phyloP scores from a whole-genome alignment of 1,140 invertebrate species.

The Drosophila fuyamai region DNA sequence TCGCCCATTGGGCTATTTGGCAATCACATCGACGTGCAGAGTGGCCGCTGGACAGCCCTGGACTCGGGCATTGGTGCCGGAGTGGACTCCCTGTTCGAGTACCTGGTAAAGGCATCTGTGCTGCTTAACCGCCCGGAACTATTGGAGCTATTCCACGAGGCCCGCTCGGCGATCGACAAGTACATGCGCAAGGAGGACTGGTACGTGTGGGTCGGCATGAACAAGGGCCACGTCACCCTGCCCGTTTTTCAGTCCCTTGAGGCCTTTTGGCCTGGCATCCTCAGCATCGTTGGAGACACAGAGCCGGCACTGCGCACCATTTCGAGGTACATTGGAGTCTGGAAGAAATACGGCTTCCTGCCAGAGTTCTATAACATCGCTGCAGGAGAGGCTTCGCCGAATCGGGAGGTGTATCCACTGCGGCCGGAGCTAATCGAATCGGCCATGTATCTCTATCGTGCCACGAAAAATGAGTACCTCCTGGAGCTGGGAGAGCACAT shows the following conservation, averaged over 20 bases:
- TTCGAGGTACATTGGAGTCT: slow-evolving; percentile 98
- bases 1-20: slow-evolving; percentile 97
- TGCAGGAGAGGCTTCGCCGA: slow-evolving; percentile 92
- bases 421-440: slow-evolving; percentile 98
- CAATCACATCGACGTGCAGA: slow-evolving; percentile 98
- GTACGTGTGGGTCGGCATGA: slow-evolving; percentile 99
- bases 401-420: slow-evolving; percentile 97
- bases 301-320: slow-evolving; percentile 96
- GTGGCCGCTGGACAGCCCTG: slow-evolving; percentile 97
- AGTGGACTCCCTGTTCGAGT: slow-evolving; percentile 99
- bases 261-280: slow-evolving; percentile 98
- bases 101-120: slow-evolving; percentile 97
- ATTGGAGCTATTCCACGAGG: slow-evolving; percentile 96
- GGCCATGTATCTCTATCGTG: slow-evolving; percentile 97
- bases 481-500: slow-evolving; percentile 96
- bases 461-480: slow-evolving; percentile 96
- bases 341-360: slow-evolving; percentile 98
- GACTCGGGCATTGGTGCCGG: slow-evolving; percentile 97
- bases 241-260: slow-evolving; percentile 99
- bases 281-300: slow-evolving; percentile 96
- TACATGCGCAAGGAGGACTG: slow-evolving; percentile 97
- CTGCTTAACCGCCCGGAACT: slow-evolving; percentile 93
- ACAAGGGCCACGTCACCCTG: slow-evolving; percentile 96
- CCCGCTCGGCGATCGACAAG: slow-evolving; percentile 92
- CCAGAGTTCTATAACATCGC: slow-evolving; percentile 99